Base-by-base conservation (phyloP, 2,888 invertebrate species). In the Papilio protenor region DNA sequence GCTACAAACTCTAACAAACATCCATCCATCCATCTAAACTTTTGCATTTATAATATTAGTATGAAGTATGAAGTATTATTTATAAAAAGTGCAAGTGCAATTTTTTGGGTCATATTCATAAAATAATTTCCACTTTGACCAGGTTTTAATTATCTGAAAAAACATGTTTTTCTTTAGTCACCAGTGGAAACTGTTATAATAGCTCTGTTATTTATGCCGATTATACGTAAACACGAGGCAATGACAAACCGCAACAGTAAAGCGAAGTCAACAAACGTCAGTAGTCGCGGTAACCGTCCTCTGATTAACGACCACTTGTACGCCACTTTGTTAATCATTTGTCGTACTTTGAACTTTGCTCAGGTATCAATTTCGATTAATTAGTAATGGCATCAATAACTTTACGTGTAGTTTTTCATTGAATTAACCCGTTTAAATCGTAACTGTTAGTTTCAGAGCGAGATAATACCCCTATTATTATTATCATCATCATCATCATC, bases 241-340 rank as follows among this genome's bases (percentile, higher is more conserved):
- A 52, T 52, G 75, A 55, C 49, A 55, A 69, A 75, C 66, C 49
- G 49, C 66, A 72, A 52, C 72, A 66, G 77, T 77, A 55, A 49
- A 72, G 27, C 52, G 14, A 40, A 71, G 76, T 61, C 61, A 49
- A 76, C 71, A 71, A 76, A 76, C 71, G 76, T 72, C 76, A 71
- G 69, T 55, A 45, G 71, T 61, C 45, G 66, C 45, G 66, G 66
- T 71, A 6, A 72, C 76, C 61, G 61, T 64, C 77, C 69, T 61
- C 11, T 77, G 77, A 77, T 74, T 74, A 77, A 77, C 74, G 70
- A 74, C 21, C 59, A 47, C 55, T 73, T 52, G 49, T 61, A 74
- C 33, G 49, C 70, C 57, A 74, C 74, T 70, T 70, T 70, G 74
- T 77, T 77, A 59, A 74, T 49, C 59, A 40, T 77, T 70, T 69